phyloP scores from a whole-genome alignment of 2,797 vertebrate genomes.

The Coilia nasus region DNA sequence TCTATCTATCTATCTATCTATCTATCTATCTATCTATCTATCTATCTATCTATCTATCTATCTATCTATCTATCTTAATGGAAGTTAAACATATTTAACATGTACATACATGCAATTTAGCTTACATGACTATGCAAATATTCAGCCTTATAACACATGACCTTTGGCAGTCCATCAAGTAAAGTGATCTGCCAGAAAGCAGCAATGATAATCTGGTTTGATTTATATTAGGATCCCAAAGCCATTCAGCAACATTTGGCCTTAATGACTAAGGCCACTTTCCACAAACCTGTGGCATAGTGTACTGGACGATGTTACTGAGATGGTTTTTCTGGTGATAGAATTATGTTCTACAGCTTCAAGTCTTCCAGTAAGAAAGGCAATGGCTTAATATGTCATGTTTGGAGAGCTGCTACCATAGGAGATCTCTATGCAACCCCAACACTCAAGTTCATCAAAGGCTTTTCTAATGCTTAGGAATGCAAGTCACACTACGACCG shows the following conservation, averaged over 20 bases:
- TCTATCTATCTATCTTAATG: conserved; percentile 7
- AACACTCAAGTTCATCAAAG: conserved; percentile 54
- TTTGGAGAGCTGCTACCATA: conserved; percentile 46
- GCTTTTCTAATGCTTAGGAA: conserved; percentile 60
- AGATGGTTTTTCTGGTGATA: not conserved
- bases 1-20: not conserved
- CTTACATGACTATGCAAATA: not conserved
- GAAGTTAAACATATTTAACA: not conserved
- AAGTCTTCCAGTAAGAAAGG: not conserved
- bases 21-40: not conserved
- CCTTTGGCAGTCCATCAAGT: not conserved
- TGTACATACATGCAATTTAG: not conserved
- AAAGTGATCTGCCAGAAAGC: not conserved
- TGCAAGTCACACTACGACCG: conserved; percentile 51
- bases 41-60: conserved; percentile 26
- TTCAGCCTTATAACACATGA: not conserved
- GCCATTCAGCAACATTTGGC: not conserved
- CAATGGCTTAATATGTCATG: conserved; percentile 35
- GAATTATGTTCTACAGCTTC: not conserved
- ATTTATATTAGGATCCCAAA: not conserved
- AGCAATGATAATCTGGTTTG: not conserved
- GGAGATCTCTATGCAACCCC: conserved; percentile 49
- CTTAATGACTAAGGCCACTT: not conserved
- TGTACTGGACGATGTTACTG: conserved; percentile 26
- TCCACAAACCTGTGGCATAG: conserved; percentile 12